These are phyloP conservation scores for Chrysolina oricalcia DNA, from an alignment of 2,888 invertebrate genomes.

Conservation along the genomic window DNA sequence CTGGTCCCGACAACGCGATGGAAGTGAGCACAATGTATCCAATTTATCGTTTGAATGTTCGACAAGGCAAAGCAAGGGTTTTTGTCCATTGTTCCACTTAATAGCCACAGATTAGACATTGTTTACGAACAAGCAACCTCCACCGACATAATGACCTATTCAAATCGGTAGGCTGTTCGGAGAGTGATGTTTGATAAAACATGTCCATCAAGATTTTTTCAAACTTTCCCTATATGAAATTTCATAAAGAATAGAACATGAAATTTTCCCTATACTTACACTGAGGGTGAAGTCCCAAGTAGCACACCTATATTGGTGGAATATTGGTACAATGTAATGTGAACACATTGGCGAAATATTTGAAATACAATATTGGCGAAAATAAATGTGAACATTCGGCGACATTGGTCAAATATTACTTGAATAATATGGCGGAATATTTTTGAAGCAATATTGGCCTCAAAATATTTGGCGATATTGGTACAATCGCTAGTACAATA, in stretches of 20 bases:
- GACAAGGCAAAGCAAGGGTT: conserved; percentile 65
- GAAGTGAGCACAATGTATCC: conserved; percentile 64
- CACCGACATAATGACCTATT: conserved; percentile 29
- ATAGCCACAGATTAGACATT: conserved; percentile 64
- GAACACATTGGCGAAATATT: no score
- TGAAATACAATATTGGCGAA: no score
- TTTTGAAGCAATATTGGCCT: no score
- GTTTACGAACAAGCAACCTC: conserved; percentile 62
- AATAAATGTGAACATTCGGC: no score
- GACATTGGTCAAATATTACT: no score
- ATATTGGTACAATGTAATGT: no score
- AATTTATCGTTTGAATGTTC: conserved; percentile 66
- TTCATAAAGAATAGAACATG: not conserved
- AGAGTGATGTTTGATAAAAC: conserved; percentile 18
- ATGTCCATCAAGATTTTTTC: not conserved
- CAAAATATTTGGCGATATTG: no score
- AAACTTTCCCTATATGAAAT: not conserved
- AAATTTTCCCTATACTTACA: no score
- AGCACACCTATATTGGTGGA: no score
- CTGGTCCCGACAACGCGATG: conserved; percentile 49
- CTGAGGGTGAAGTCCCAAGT: no score
- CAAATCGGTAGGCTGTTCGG: conserved; percentile 17
- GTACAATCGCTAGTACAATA: no score
- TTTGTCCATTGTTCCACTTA: conserved; percentile 60
- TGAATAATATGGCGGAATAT: no score